These are phyloP conservation scores for Agrotis segetum DNA, from an alignment of 2,888 invertebrate species.

Conservation along the genomic window DNA sequence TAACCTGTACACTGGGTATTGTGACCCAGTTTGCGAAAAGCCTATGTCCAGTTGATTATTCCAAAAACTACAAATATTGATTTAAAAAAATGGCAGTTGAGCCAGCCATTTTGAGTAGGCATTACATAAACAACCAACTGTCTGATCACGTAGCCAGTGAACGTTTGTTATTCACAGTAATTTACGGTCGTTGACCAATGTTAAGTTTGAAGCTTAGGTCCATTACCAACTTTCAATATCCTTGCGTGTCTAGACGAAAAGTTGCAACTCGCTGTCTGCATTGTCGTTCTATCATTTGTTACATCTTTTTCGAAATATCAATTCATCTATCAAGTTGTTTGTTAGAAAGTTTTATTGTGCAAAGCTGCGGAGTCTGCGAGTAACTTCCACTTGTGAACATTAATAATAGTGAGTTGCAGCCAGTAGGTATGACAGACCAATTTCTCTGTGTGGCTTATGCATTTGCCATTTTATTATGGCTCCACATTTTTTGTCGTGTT, in stretches of 20 bases:
- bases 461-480: not conserved
- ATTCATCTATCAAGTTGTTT: not conserved
- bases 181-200: slow-evolving; percentile 23
- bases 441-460: not conserved
- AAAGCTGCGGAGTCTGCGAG: not conserved
- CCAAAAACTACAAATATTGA: too few relatives aligned
- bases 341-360: slow-evolving; percentile 4
- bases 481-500: too few relatives aligned
- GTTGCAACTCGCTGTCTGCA: slow-evolving; percentile 22
- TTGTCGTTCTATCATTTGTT: slow-evolving; percentile 24
- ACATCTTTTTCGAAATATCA: slow-evolving; percentile 23
- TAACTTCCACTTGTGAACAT: not conserved
- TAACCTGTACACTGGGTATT: not conserved
- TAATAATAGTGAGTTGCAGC: too few relatives aligned
- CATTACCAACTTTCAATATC: slow-evolving; percentile 48
- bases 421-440: not conserved
- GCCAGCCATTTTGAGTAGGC: too few relatives aligned
- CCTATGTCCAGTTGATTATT: not conserved
- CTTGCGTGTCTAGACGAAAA: slow-evolving; percentile 52
- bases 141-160: slow-evolving; percentile 25
- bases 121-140: slow-evolving; percentile 3
- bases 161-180: slow-evolving; percentile 27
- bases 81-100: not conserved
- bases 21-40: not conserved
- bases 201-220: slow-evolving; percentile 17